A percentile compares a stretch with the other conserved stretches of the same genome.
Conservation (phyloP, 2,888 invertebrate genomes). For the Melipona bicolor region DNA sequence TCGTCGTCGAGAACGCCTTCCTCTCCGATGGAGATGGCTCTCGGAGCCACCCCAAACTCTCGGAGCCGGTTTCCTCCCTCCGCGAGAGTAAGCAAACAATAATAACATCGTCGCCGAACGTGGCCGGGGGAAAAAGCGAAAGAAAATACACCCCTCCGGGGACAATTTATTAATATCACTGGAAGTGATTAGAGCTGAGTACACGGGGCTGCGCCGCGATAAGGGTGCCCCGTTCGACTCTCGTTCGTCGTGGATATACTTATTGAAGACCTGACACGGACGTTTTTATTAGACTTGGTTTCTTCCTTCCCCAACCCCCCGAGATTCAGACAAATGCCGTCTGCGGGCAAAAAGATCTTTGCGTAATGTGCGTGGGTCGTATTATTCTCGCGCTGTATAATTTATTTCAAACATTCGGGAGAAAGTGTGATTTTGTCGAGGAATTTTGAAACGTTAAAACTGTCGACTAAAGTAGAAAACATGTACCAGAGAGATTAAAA, state of each 20-base stretch:
- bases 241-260: slow-evolving; percentile 39
- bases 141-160: slow-evolving; percentile 54
- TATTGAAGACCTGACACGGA: slow-evolving; percentile 42
- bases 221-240: slow-evolving; percentile 29
- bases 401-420: neutral
- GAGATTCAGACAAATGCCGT: neutral
- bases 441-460: too few species aligned
- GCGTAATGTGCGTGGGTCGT: neutral
- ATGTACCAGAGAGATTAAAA: too few species aligned
- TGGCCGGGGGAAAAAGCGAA: slow-evolving; percentile 46
- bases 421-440: too few species aligned
- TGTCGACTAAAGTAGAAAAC: too few species aligned
- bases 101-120: slow-evolving; percentile 63
- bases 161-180: slow-evolving; percentile 69
- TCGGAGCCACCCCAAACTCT: neutral
- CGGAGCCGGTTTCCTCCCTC: neutral
- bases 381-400: neutral
- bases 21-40: slow-evolving; percentile 23
- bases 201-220: slow-evolving; percentile 44
- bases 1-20: slow-evolving; percentile 21
- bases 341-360: neutral
- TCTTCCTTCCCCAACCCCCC: too few species aligned
- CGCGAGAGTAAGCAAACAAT: slow-evolving; percentile 66
- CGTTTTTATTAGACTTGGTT: slow-evolving; percentile 29
- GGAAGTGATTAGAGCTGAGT: slow-evolving; percentile 61